Conservation (phyloP, 2,888 invertebrate species). For the Amphipoea oculea region DNA sequence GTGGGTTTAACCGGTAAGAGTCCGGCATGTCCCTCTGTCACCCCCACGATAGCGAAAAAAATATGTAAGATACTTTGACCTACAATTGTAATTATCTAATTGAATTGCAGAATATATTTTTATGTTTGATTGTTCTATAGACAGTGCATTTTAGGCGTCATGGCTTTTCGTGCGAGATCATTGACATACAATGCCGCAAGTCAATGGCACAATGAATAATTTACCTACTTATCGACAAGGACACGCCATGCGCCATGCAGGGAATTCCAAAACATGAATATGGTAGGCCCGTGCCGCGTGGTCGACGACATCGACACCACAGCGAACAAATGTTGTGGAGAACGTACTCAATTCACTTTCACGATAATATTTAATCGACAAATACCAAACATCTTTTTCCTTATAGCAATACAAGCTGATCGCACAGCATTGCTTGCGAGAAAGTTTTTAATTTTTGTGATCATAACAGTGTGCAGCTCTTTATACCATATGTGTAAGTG, state of each 20-base stretch:
- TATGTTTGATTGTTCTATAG: constrained; percentile 31
- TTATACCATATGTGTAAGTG: too few relatives aligned
- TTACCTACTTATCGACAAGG: constrained; percentile 68
- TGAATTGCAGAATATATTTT: background rate
- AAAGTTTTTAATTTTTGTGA: constrained; percentile 18
- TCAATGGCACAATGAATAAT: constrained; percentile 71
- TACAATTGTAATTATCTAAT: constrained; percentile 9
- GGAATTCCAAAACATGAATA: constrained; percentile 61
- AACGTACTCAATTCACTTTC: constrained; percentile 46
- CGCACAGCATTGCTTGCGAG: background rate
- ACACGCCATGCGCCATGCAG: constrained; percentile 60
- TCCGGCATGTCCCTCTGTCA: too few relatives aligned
- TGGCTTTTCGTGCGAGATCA: constrained; percentile 57
- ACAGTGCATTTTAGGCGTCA: constrained; percentile 22
- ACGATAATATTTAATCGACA: constrained; percentile 37
- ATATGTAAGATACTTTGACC: background rate
- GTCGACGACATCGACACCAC: constrained; percentile 31
- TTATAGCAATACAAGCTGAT: constrained; percentile 15
- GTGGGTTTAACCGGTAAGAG: too few relatives aligned
- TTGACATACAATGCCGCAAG: constrained; percentile 69
- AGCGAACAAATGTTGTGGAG: constrained; percentile 16
- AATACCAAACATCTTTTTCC: constrained; percentile 45
- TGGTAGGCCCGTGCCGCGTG: constrained; percentile 13
- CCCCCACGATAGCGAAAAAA: too few relatives aligned
- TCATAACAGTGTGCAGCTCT: background rate